phyloP scores from a whole-genome alignment of 2,113 vertebrate species.

The Pygoscelis antarcticus region DNA sequence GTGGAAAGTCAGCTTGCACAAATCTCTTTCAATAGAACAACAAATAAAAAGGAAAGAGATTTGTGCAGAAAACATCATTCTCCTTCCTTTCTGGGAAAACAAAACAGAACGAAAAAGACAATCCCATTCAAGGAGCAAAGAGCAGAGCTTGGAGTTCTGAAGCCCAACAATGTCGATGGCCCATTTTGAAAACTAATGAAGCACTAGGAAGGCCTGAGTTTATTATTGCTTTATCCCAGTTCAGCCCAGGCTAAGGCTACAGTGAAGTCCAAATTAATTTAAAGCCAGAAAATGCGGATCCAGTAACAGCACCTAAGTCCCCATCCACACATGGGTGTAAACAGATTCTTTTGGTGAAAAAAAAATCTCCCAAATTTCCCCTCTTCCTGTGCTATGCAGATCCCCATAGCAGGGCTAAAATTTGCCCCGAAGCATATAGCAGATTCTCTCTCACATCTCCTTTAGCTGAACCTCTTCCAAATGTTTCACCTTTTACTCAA shows the following conservation, averaged over 20 bases:
- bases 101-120: neutral
- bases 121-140: slow-evolving; percentile 30
- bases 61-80: neutral
- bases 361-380: neutral
- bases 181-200: slow-evolving; percentile 1
- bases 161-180: neutral
- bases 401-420: neutral
- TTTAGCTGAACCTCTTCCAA: neutral
- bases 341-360: slow-evolving; percentile 24
- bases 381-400: neutral
- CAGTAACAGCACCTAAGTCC: slow-evolving; percentile 61
- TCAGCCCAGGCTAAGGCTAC: slow-evolving; percentile 56
- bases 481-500: neutral
- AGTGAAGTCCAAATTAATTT: slow-evolving; percentile 46
- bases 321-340: slow-evolving; percentile 48
- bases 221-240: slow-evolving; percentile 68
- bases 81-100: slow-evolving; percentile 21
- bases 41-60: slow-evolving; percentile 4
- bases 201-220: slow-evolving; percentile 35
- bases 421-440: neutral
- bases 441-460: neutral
- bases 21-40: neutral
- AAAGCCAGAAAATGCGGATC: slow-evolving; percentile 52
- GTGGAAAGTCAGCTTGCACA: slow-evolving; percentile 38
- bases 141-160: neutral